A percentile compares a stretch with the other conserved stretches of the same genome.
phyloP scores from a whole-genome alignment of 2,888 invertebrate genomes.

The Cyclophora albipunctata region DNA sequence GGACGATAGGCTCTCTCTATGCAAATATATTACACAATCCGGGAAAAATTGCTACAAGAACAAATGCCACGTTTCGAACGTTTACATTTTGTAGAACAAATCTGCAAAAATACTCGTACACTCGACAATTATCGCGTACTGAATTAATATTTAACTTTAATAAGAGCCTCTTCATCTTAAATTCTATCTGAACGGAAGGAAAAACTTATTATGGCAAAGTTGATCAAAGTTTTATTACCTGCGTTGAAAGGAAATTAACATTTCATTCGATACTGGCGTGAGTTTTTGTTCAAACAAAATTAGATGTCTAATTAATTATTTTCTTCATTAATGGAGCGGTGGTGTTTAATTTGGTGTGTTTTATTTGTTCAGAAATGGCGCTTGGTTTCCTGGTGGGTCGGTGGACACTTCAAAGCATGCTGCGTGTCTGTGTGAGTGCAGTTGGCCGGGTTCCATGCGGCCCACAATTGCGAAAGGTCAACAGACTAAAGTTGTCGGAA shows the following conservation, averaged over 20 bases:
- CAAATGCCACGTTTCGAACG: no score
- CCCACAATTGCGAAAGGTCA: conserved; percentile 33
- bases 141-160: no score
- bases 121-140: no score
- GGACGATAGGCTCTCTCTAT: no score
- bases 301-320: conserved; percentile 1
- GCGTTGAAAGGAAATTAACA: conserved; percentile 6
- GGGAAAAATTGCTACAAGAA: no score
- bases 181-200: neutral
- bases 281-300: conserved; percentile 1
- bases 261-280: conserved; percentile 7
- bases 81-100: no score
- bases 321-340: no score
- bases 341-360: no score
- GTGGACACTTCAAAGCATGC: conserved; percentile 25
- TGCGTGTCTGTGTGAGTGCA: conserved; percentile 9
- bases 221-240: conserved; percentile 6
- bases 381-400: conserved; percentile 25
- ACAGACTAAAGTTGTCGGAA: conserved; percentile 14
- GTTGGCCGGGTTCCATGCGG: conserved; percentile 32
- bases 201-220: conserved; percentile 3
- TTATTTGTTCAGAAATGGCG: conserved; percentile 19
- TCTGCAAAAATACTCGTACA: no score
- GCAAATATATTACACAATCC: no score
- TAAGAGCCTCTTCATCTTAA: conserved; percentile 1